A percentile compares a stretch with the other conserved stretches of the same genome.
These are phyloP conservation scores for Anolis sagrei DNA, from an alignment of 2,113 vertebrate species.

Conservation along the genomic window DNA sequence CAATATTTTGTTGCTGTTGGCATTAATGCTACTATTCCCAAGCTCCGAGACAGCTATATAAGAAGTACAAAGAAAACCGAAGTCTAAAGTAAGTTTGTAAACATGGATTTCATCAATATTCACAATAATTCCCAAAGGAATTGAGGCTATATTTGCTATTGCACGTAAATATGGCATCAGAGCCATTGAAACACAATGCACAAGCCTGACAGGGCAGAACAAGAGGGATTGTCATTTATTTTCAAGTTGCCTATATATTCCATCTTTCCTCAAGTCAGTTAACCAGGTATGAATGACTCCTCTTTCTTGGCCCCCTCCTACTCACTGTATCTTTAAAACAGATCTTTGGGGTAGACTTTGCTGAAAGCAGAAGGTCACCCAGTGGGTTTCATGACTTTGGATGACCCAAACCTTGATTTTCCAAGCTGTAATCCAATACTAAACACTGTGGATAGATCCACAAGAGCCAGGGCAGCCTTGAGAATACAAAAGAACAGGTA, in stretches of 20 bases:
- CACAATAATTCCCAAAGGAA: conserved; percentile 13
- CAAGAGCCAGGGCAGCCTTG: background rate
- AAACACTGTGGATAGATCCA: background rate
- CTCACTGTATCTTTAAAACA: background rate
- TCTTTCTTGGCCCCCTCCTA: background rate
- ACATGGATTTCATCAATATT: conserved; percentile 48
- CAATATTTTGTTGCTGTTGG: background rate
- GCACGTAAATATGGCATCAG: background rate
- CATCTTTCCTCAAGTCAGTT: background rate
- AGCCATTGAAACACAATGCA: background rate
- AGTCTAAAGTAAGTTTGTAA: conserved; percentile 41
- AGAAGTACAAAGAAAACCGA: conserved; percentile 62
- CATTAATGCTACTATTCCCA: too few relatives aligned
- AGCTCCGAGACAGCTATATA: background rate
- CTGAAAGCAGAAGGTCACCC: background rate
- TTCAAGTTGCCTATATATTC: background rate
- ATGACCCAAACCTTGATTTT: background rate
- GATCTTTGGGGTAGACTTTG: background rate
- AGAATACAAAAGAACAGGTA: background rate
- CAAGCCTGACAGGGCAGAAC: too few relatives aligned
- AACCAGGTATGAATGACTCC: too few relatives aligned
- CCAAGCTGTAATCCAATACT: background rate
- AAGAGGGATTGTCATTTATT: background rate
- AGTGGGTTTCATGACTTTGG: too few relatives aligned
- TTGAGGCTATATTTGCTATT: too few relatives aligned